Evolutionary conservation across 2,113 vertebrate species (phyloP), one percentile per base, ranked within the genome.

Genomic region (Xiphias gladius): DNA sequence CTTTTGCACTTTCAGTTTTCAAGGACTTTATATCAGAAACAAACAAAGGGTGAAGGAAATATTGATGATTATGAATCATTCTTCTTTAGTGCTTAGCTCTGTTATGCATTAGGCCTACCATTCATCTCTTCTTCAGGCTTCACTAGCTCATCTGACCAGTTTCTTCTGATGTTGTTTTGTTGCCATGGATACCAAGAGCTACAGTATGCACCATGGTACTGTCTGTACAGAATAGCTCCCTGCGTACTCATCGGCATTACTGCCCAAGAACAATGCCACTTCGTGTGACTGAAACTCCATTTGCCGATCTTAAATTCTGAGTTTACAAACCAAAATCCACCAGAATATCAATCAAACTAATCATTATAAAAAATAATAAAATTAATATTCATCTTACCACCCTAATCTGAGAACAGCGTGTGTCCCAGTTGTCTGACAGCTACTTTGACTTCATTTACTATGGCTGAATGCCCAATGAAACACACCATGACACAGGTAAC

Each of bases 121-220:
- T 91, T 92, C 90, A 90, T 84, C 77, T 85, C 79, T 82, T 89
- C 87, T 92, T 89, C 76, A 86, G 86, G 89, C 89, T 88, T 92
- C 91, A 91, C 68, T 55, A 84, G 86, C 83, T 94, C 90, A 92
- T 93, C 88, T 94, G 91, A 93, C 93, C 93, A 91, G 87, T 69
- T 88, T 90, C 85, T 88, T 93, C 89, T 91, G 92, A 94, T 92
- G 93, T 94, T 95, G 93, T 96, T 92, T 94, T 92, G 95, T 95
- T 96, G 94, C 95, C 92, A 93, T 96, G 94, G 95, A 92, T 92
- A 95, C 95, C 88, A 82, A 90, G 90, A 91, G 90, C 94, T 91
- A 93, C 92, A 93, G 86, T 93, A 93, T 92, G 91, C 77, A 82
- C 89, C 87, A 76, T 82, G 81, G 86, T 91, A 92, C 85, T 67